Percentiles rank a stretch among this genome's conserved stretches.
Conservation (phyloP, 2,888 invertebrate genomes). For the Eilema caniola region DNA sequence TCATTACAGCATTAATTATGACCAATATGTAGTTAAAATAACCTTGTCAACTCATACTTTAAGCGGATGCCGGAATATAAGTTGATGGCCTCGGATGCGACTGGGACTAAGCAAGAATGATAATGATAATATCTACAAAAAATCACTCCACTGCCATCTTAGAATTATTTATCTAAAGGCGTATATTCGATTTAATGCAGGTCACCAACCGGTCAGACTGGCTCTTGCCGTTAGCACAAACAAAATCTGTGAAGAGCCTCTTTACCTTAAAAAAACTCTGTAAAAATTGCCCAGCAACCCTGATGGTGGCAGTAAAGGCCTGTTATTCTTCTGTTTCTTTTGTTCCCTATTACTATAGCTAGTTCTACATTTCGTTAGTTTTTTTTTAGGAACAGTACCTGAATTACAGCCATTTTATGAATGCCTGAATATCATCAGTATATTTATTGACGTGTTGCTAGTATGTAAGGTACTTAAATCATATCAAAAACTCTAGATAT, state of each 20-base stretch:
- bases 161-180: background rate
- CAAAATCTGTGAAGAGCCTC: background rate
- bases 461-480: background rate
- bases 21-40: no score
- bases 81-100: no score
- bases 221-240: background rate
- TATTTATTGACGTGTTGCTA: background rate
- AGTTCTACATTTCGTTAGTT: background rate
- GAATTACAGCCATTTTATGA: no score
- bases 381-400: no score
- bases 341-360: background rate
- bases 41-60: no score
- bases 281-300: background rate
- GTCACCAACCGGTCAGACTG: background rate
- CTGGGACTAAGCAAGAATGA: no score
- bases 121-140: background rate
- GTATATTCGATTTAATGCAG: background rate
- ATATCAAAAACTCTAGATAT: background rate
- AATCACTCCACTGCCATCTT: background rate
- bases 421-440: no score
- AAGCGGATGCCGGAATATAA: no score
- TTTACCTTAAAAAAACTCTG: background rate
- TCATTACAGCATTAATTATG: background rate
- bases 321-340: background rate
- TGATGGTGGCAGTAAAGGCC: background rate